Evolutionary conservation across 2,888 invertebrate genomes (phyloP), one percentile per base, ranked within the genome.

Genomic region (Gortyna flavago): DNA sequence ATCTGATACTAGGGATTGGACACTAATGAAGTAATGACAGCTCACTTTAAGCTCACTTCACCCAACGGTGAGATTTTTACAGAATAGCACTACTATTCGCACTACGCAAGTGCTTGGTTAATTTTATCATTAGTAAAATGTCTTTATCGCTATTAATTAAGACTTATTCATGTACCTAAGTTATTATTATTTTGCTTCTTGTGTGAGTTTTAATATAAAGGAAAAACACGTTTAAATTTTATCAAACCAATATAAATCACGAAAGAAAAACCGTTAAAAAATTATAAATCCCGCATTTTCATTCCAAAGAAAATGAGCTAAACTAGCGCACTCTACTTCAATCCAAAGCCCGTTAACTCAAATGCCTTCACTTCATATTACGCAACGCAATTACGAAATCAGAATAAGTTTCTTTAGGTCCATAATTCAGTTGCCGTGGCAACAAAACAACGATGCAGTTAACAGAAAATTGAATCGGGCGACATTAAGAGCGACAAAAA

Each of bases 401-500:
- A 80, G 76, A 89, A 88, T 88, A 87, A 76, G 80, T 87, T 88
- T 88, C 86, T 86, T 89, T 79, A 85, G 78, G 81, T 77, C 73
- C 85, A 80, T 88, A 88, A 87, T 87, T 87, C 81, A 70, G 76
- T 75, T 73, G 78, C 73, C 74, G 44, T 62, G 35, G 83, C 83
- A 85, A 87, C 85, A 88, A 88, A 86, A 88, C 89, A 88, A 72
- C 81, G 77, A 78, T 61, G 87, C 83, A 84, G 79, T 87, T 85
- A 89, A 87, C 85, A 87, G 87, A 89, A 86, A 83, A 95, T 95
- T 95, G 94, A 95, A 94, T 94, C 94, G 93, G 85, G 85, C 93
- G 91, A 94, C 95, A 95, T 94, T 93, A 93, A 89, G 90, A 74
- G 90, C 92, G 93, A 93, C 95, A 96, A 95, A 95, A 95, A 96